Evolutionary conservation across 2,797 vertebrate species (phyloP).

Genomic region (Tenualosa ilisha): DNA sequence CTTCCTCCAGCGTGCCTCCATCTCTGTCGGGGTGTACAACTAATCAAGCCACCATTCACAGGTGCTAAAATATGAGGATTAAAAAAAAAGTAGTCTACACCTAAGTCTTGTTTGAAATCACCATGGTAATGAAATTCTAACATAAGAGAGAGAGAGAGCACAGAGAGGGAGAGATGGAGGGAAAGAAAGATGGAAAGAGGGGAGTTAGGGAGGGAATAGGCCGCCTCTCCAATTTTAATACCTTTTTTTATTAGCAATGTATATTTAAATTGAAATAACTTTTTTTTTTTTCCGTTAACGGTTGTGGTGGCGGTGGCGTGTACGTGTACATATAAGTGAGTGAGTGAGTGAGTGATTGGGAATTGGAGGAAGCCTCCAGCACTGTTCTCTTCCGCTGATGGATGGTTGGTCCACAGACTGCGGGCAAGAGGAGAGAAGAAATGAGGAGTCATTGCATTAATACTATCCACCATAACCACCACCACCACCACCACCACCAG

Average conservation of each 20-base stretch:
- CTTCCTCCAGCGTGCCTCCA: background rate
- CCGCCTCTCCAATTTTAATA: conserved; percentile 76
- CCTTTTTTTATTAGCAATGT: conserved; percentile 80
- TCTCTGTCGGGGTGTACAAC: conserved; percentile 38
- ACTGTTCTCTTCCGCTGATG: conserved; percentile 78
- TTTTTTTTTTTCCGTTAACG: conserved; percentile 64
- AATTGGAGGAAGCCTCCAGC: conserved; percentile 74
- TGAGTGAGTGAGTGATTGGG: conserved; percentile 81
- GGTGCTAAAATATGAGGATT: conserved; percentile 16
- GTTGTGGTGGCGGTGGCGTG: conserved; percentile 55
- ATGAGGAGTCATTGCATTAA: too few relatives aligned
- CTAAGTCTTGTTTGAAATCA: conserved; percentile 66
- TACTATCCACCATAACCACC: too few relatives aligned
- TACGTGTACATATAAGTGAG: conserved; percentile 66
- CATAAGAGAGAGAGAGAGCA: conserved; percentile 28
- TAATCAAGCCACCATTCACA: conserved; percentile 63
- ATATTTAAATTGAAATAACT: conserved; percentile 88
- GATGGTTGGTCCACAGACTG: conserved; percentile 48
- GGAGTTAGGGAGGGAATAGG: conserved; percentile 46
- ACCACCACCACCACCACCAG: too few relatives aligned
- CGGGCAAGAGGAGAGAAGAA: too few relatives aligned
- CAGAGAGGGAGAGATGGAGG: background rate
- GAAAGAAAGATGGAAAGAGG: background rate
- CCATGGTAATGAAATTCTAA: conserved; percentile 73
- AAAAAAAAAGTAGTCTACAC: conserved; percentile 50